A percentile compares a stretch with the other conserved stretches of the same genome.
Evolutionary conservation across 2,113 vertebrate species (phyloP).

Genomic region (Chaetura pelagica): DNA sequence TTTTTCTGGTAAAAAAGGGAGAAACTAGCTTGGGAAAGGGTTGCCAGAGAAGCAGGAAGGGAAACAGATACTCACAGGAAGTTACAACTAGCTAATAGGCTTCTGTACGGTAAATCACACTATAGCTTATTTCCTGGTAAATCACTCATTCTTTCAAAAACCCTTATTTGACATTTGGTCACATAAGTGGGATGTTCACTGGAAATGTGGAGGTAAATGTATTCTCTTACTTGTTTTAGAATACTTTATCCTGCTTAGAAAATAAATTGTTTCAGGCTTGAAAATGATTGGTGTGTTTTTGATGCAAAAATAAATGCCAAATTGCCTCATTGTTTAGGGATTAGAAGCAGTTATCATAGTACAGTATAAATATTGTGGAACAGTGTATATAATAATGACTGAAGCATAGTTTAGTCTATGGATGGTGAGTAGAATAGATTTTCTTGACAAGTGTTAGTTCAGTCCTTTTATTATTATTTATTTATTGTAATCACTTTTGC

Average conservation of each 20-base stretch:
- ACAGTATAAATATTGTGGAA: background rate
- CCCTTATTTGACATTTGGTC: background rate
- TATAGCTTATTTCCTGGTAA: slow-evolving; percentile 27
- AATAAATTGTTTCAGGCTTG: background rate
- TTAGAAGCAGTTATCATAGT: background rate
- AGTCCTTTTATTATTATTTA: background rate
- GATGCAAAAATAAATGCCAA: background rate
- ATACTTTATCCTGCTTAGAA: background rate
- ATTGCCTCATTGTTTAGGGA: background rate
- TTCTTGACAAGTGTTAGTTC: background rate
- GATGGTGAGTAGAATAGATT: background rate
- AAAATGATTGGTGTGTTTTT: background rate
- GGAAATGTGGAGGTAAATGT: slow-evolving; percentile 39
- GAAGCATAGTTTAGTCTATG: background rate
- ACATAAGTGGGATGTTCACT: background rate
- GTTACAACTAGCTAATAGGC: background rate
- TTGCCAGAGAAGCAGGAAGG: background rate
- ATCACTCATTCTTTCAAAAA: background rate
- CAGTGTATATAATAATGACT: background rate
- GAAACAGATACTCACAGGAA: slow-evolving; percentile 41
- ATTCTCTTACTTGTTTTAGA: background rate
- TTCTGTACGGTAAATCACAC: background rate
- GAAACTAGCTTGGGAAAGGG: background rate
- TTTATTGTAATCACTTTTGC: background rate
- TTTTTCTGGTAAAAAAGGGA: background rate